Percentiles rank a stretch among this genome's conserved stretches.
These are phyloP conservation scores for Holcopasites calliopsidis DNA, from an alignment of 1,140 invertebrate species.

Conservation along the genomic window DNA sequence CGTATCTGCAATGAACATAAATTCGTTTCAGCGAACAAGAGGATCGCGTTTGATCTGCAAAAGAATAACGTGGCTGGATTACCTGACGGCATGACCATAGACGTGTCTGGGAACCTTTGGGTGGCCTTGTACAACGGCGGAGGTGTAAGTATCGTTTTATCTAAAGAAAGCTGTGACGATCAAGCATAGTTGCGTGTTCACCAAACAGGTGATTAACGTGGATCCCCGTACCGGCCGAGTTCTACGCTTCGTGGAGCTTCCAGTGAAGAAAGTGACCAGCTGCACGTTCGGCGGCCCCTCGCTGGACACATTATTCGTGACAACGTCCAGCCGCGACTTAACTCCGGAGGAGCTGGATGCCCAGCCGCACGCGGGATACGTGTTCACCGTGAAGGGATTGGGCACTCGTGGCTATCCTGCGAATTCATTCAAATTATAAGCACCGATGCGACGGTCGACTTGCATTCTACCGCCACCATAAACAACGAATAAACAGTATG, in stretches of 20 bases:
- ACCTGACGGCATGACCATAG: conserved; percentile 88
- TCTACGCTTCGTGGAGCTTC: conserved; percentile 82
- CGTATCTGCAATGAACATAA: background rate
- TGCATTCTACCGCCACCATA: background rate
- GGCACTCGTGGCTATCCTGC: conserved; percentile 81
- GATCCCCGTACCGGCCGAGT: conserved; percentile 80
- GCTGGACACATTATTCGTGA: conserved; percentile 88
- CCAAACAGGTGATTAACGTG: conserved; percentile 79
- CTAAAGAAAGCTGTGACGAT: too few species aligned
- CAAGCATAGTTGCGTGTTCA: too few species aligned
- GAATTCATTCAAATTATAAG: conserved; percentile 50
- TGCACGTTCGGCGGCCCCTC: conserved; percentile 88
- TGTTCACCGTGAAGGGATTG: conserved; percentile 86
- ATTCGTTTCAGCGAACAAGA: conserved; percentile 63
- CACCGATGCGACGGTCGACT: too few species aligned
- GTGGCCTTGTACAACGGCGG: conserved; percentile 82
- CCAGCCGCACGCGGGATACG: conserved; percentile 84
- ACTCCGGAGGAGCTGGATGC: conserved; percentile 79
- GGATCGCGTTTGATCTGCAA: conserved; percentile 60
- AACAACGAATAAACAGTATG: background rate
- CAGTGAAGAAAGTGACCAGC: conserved; percentile 88
- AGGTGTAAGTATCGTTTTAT: conserved; percentile 73
- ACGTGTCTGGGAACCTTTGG: conserved; percentile 84
- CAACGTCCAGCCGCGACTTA: conserved; percentile 81
- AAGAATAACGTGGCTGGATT: conserved; percentile 77